Evolutionary conservation across 2,888 invertebrate genomes (phyloP).

Genomic region (Agrochola litura): DNA sequence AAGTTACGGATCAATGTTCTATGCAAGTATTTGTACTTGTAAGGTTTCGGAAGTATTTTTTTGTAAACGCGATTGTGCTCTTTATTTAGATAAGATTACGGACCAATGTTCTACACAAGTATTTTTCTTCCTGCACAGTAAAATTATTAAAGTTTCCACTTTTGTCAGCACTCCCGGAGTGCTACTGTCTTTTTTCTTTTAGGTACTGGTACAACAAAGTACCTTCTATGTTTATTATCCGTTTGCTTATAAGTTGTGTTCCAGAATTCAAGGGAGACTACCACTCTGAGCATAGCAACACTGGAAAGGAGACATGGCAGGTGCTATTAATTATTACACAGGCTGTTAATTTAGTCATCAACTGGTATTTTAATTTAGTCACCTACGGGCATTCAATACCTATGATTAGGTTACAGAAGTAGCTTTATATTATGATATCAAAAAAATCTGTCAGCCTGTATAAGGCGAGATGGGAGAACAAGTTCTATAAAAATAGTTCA

Average conservation of each 20-base stretch:
- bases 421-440: constrained; percentile 17
- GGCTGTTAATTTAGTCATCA: constrained; percentile 60
- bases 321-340: constrained; percentile 49
- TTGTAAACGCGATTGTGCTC: no score
- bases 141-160: no score
- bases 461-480: neutral
- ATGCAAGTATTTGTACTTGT: no score
- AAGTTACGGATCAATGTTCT: no score
- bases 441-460: constrained; percentile 27
- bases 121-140: no score
- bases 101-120: no score
- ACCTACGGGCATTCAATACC: constrained; percentile 37
- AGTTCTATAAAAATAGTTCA: constrained; percentile 52
- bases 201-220: neutral
- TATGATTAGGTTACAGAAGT: constrained; percentile 29
- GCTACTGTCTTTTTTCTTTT: no score
- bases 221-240: neutral
- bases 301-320: constrained; percentile 28
- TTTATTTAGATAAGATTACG: no score
- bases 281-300: constrained; percentile 27
- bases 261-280: constrained; percentile 14
- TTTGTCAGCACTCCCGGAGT: no score
- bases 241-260: neutral
- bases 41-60: no score
- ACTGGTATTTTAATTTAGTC: constrained; percentile 60